Percentiles rank a stretch among this genome's conserved stretches.
Evolutionary conservation across 2,113 vertebrate genomes (phyloP).

Genomic region (Pardalotus punctatus): DNA sequence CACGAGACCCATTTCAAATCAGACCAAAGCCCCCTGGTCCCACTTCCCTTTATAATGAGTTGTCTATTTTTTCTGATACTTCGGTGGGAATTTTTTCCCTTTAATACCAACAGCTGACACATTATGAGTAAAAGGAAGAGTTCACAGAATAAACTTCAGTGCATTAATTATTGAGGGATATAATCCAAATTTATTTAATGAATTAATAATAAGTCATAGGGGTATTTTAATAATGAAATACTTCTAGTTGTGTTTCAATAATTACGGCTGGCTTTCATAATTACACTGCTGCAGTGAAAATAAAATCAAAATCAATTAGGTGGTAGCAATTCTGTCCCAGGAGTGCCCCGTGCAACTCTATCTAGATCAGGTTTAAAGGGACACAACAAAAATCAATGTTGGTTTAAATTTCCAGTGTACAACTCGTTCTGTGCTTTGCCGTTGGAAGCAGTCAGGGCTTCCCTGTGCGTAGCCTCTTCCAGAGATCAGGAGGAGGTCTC

Average conservation of each 20-base stretch:
- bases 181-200: slow-evolving; percentile 87
- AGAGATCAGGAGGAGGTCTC: not conserved
- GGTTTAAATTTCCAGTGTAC: not conserved
- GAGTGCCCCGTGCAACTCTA: not conserved
- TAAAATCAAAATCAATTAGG: slow-evolving; percentile 71
- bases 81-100: not conserved
- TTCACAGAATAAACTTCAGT: slow-evolving; percentile 50
- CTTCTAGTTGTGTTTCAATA: slow-evolving; percentile 86
- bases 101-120: slow-evolving; percentile 12
- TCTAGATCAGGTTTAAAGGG: not conserved
- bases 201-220: slow-evolving; percentile 86
- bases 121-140: slow-evolving; percentile 50
- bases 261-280: slow-evolving; percentile 84
- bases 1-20: not conserved
- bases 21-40: not conserved
- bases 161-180: slow-evolving; percentile 85
- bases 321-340: not conserved
- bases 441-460: accelerated
- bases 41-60: not conserved
- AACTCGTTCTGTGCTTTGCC: not conserved
- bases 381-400: not conserved
- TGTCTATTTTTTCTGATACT: not conserved
- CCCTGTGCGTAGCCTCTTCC: not conserved
- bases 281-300: slow-evolving; percentile 75
- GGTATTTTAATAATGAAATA: slow-evolving; percentile 91